These are phyloP conservation scores for Orchesella flavescens DNA, from an alignment of 2,888 invertebrate genomes.

Conservation along the genomic window DNA sequence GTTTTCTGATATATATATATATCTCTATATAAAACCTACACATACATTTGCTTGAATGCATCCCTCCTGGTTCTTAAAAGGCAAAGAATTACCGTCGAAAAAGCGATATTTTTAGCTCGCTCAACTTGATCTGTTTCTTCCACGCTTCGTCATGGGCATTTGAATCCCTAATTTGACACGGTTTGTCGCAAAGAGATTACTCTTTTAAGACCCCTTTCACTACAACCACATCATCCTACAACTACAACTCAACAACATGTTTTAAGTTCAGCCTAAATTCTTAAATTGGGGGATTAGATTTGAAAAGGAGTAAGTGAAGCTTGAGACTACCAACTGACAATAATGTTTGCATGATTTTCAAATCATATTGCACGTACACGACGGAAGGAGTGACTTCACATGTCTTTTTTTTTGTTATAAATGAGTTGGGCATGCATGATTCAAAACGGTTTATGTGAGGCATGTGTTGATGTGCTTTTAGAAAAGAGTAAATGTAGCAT, in stretches of 20 bases:
- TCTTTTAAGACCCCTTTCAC: constrained; percentile 20
- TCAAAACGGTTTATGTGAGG: constrained; percentile 4
- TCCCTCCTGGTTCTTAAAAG: no score
- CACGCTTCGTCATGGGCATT: constrained; percentile 61
- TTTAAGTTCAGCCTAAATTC: no score
- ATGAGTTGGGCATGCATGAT: constrained; percentile 26
- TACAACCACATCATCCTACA: background rate
- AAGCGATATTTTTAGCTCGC: constrained; percentile 29
- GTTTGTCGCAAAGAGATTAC: constrained; percentile 54
- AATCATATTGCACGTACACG: constrained; percentile 9
- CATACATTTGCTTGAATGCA: no score
- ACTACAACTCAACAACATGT: no score
- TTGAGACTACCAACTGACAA: background rate
- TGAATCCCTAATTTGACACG: constrained; percentile 60
- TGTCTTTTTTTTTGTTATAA: constrained; percentile 50
- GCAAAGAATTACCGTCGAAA: no score
- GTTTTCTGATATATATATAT: no score
- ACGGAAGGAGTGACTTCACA: constrained; percentile 38
- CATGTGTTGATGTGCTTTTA: background rate
- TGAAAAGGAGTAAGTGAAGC: background rate
- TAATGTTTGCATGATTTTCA: background rate
- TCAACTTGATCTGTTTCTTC: constrained; percentile 37
- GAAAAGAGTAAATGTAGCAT: constrained; percentile 15
- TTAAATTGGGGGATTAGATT: constrained; percentile 7
- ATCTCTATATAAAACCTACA: no score